These are phyloP conservation scores for Epistrophe grossulariae DNA, from an alignment of 2,888 invertebrate species.

Conservation along the genomic window DNA sequence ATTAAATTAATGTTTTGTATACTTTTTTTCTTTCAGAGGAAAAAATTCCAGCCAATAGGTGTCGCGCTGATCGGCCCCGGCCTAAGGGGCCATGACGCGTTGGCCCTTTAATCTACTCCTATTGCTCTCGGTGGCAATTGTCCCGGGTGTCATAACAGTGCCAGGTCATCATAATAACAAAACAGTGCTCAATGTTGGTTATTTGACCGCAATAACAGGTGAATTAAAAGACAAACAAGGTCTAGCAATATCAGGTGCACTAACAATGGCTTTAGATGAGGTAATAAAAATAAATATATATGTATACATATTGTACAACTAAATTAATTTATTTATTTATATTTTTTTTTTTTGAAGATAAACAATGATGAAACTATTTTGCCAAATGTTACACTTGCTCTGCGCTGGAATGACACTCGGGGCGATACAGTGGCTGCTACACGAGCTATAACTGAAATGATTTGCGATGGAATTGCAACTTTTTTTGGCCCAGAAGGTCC, in stretches of 20 bases:
- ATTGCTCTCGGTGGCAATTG: slow-evolving; percentile 87
- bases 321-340: slow-evolving; percentile 9
- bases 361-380: slow-evolving; percentile 89
- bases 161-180: slow-evolving; percentile 83
- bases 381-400: slow-evolving; percentile 89
- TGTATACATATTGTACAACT: background rate
- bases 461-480: slow-evolving; percentile 94
- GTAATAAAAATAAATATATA: slow-evolving; percentile 85
- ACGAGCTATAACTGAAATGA: slow-evolving; percentile 93
- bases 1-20: slow-evolving; percentile 15
- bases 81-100: slow-evolving; percentile 85
- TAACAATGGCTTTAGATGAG: slow-evolving; percentile 94
- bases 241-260: slow-evolving; percentile 94
- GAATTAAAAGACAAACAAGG: slow-evolving; percentile 92
- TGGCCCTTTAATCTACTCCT: slow-evolving; percentile 86
- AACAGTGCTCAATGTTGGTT: slow-evolving; percentile 90
- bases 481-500: slow-evolving; percentile 98
- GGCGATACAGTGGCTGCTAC: slow-evolving; percentile 94
- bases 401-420: slow-evolving; percentile 93
- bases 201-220: slow-evolving; percentile 92
- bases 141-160: slow-evolving; percentile 83
- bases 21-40: slow-evolving; percentile 79
- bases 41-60: slow-evolving; percentile 84
- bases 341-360: slow-evolving; percentile 85
- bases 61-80: slow-evolving; percentile 87